phyloP scores from a whole-genome alignment of 2,113 vertebrate species.

The Lucifuga dentata region DNA sequence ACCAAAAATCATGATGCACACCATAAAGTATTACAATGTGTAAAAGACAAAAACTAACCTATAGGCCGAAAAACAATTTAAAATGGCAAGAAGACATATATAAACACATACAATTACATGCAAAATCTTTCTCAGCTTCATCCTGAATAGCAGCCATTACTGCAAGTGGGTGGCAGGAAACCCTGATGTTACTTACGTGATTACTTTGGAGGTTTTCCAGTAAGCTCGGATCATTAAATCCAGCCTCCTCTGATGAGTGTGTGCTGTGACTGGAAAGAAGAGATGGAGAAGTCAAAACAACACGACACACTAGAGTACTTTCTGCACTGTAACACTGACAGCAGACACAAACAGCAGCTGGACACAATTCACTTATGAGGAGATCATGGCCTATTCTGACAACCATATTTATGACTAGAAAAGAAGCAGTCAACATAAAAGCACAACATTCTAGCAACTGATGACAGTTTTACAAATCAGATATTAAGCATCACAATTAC shows the following conservation, averaged over 20 bases:
- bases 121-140: slow-evolving; percentile 43
- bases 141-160: slow-evolving; percentile 25
- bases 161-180: slow-evolving; percentile 5
- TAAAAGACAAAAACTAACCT: slow-evolving; percentile 3
- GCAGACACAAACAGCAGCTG: slow-evolving; percentile 1
- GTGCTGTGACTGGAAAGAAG: slow-evolving; percentile 86
- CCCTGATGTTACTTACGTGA: slow-evolving; percentile 89
- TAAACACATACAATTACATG: slow-evolving; percentile 24
- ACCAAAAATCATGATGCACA: neutral
- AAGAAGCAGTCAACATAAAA: neutral
- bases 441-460: neutral
- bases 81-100: slow-evolving; percentile 12
- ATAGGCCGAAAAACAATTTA: neutral
- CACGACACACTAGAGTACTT: slow-evolving; percentile 12
- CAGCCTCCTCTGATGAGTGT: slow-evolving; percentile 87
- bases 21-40: neutral
- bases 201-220: slow-evolving; percentile 97
- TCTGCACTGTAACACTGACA: slow-evolving; percentile 3
- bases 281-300: slow-evolving; percentile 54
- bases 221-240: slow-evolving; percentile 92
- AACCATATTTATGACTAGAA: neutral
- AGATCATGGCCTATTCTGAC: neutral
- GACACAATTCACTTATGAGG: neutral
- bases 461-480: slow-evolving; percentile 1
- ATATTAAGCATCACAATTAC: neutral